These are phyloP conservation scores for Ivindomyrus marchei DNA, from an alignment of 2,113 vertebrate genomes.

Conservation along the genomic window DNA sequence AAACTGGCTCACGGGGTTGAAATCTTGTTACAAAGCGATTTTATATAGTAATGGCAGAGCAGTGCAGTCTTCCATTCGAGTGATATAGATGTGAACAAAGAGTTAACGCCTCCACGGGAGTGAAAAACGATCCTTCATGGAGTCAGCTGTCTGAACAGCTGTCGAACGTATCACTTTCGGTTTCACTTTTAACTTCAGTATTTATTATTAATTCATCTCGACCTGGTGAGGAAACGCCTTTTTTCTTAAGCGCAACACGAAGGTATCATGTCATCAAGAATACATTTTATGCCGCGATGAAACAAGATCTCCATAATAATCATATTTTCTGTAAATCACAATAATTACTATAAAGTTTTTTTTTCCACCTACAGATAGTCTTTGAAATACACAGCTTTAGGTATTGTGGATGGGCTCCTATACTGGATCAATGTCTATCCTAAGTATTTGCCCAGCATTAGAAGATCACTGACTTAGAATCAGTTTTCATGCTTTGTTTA, in stretches of 20 bases:
- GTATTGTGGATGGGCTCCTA: not conserved
- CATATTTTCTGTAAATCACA: not conserved
- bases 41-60: not conserved
- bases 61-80: not conserved
- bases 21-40: not conserved
- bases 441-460: not conserved
- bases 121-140: not conserved
- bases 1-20: not conserved
- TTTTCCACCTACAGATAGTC: not conserved
- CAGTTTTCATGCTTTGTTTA: not conserved
- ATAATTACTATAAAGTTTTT: not conserved
- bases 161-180: not conserved
- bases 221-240: not conserved
- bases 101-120: not conserved
- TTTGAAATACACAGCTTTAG: not conserved
- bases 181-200: not conserved
- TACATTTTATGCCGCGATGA: not conserved
- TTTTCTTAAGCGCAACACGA: not conserved
- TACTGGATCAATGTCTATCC: not conserved
- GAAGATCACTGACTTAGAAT: not conserved
- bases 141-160: not conserved
- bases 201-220: not conserved
- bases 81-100: not conserved
- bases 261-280: not conserved
- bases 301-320: not conserved